Percentiles rank a stretch among this genome's conserved stretches.
phyloP scores from a whole-genome alignment of 2,797 vertebrate genomes.

The Coreius guichenoti region DNA sequence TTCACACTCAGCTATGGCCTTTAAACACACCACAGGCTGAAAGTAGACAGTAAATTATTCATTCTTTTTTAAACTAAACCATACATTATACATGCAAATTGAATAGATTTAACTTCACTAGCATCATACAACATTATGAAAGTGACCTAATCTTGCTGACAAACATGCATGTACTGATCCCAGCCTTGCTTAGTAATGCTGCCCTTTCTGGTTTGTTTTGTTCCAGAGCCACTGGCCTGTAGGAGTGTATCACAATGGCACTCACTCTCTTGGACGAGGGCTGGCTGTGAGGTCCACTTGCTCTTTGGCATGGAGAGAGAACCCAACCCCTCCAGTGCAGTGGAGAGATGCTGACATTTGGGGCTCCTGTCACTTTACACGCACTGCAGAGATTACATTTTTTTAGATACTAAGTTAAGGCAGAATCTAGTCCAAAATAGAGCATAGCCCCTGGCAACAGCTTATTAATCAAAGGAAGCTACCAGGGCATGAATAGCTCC shows the following conservation, averaged over 20 bases:
- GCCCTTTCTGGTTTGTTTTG: constrained; percentile 20
- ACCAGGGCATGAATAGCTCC: constrained; percentile 51
- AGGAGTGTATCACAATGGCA: constrained; percentile 7
- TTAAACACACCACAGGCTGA: constrained; percentile 15
- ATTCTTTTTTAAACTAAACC: background rate
- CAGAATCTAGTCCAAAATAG: constrained; percentile 55
- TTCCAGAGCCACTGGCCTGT: background rate
- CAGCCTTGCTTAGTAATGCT: constrained; percentile 14
- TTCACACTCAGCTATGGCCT: background rate
- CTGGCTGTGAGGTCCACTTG: constrained; percentile 48
- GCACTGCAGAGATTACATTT: constrained; percentile 12
- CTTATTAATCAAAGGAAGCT: constrained; percentile 61
- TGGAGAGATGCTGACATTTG: constrained; percentile 61
- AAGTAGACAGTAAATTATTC: background rate
- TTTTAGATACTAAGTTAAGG: constrained; percentile 42
- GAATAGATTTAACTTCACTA: background rate
- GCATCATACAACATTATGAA: constrained; percentile 8
- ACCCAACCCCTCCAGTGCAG: constrained; percentile 41
- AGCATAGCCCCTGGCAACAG: constrained; percentile 50
- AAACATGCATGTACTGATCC: background rate
- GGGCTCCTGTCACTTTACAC: constrained; percentile 47
- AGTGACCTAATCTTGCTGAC: constrained; percentile 13
- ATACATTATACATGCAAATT: constrained; percentile 16
- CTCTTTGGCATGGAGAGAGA: constrained; percentile 51
- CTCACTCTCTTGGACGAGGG: background rate